Conservation (phyloP, 2,797 vertebrate species). For the Notolepis coatsorum region DNA sequence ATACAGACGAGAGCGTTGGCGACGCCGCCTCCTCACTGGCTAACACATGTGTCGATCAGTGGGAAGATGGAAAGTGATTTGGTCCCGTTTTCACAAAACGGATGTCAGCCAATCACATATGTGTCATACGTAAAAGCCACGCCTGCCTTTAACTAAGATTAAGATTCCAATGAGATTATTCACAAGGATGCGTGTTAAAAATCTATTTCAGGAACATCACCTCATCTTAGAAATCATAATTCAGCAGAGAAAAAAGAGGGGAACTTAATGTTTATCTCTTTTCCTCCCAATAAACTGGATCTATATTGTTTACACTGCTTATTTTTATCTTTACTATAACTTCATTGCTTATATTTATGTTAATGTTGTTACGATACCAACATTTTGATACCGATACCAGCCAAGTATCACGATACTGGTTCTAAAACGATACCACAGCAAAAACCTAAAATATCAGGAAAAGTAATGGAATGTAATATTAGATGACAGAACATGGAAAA, state of each 20-base stretch:
- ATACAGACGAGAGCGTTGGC: constrained; percentile 22
- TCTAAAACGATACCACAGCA: too few species aligned
- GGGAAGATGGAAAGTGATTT: constrained; percentile 8
- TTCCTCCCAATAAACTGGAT: too few species aligned
- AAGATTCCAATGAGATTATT: constrained; percentile 18
- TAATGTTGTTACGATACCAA: too few species aligned
- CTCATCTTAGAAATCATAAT: neutral
- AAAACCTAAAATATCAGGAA: too few species aligned
- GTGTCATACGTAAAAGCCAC: neutral
- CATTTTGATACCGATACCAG: too few species aligned
- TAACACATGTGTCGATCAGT: constrained; percentile 19
- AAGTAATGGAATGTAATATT: too few species aligned
- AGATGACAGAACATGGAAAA: too few species aligned
- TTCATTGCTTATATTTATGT: too few species aligned
- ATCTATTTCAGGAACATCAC: constrained; percentile 16
- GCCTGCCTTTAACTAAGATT: neutral
- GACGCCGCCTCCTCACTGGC: neutral
- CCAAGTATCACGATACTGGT: too few species aligned
- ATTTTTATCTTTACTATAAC: too few species aligned
- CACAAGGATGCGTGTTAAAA: constrained; percentile 24
- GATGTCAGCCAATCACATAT: constrained; percentile 7
- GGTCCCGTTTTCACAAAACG: neutral
- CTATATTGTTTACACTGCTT: too few species aligned
- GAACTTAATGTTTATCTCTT: too few species aligned
- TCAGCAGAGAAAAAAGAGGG: constrained; percentile 21